A percentile compares a stretch with the other conserved stretches of the same genome.
Conservation (phyloP, 1,140 invertebrate genomes). For the Caerostris darwini region DNA sequence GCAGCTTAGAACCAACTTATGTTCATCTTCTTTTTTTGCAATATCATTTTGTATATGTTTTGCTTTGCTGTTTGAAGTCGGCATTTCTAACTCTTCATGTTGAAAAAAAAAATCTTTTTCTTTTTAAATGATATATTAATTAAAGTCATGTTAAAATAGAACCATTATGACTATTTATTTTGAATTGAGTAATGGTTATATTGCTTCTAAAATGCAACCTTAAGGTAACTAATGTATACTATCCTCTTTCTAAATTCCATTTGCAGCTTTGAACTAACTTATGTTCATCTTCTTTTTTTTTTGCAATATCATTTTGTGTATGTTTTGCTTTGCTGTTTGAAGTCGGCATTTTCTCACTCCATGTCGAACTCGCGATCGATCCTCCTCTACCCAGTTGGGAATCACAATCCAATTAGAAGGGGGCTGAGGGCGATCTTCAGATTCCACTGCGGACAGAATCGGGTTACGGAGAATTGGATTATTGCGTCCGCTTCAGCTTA, state of each 20-base stretch:
- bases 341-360: constrained; percentile 5
- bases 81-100: not conserved
- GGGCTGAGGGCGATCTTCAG: constrained; percentile 43
- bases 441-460: constrained; percentile 57
- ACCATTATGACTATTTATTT: no score
- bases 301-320: not conserved
- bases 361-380: constrained; percentile 22
- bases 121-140: no score
- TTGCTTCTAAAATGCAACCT: no score
- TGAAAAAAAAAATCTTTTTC: no score
- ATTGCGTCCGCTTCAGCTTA: constrained; percentile 33
- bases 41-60: not conserved
- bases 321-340: not conserved
- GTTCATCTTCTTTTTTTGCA: not conserved
- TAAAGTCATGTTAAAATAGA: no score
- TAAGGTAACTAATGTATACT: no score
- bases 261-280: no score
- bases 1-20: no score
- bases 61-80: constrained; percentile 1
- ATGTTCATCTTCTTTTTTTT: not conserved
- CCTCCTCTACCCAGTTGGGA: constrained; percentile 6
- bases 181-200: no score
- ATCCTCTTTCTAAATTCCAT: no score
- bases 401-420: constrained; percentile 60
- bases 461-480: constrained; percentile 68